Evolutionary conservation across 1,140 invertebrate species (phyloP).

Genomic region (Octopus bimaculoides): DNA sequence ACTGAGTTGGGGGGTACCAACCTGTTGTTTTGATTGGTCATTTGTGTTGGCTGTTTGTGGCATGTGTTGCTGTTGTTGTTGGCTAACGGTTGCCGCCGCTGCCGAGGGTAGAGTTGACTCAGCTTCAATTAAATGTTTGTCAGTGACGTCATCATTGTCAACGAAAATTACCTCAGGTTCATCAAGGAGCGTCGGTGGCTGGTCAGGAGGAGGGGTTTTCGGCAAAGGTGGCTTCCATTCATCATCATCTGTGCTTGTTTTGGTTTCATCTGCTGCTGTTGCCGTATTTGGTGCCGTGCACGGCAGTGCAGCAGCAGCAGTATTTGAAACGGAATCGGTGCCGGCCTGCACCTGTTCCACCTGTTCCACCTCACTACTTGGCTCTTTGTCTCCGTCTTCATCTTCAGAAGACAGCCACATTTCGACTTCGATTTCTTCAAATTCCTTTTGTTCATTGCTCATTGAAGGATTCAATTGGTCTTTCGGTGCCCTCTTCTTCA

Average conservation of each 20-base stretch:
- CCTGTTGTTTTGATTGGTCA: slow-evolving; percentile 6
- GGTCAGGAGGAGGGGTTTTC: slow-evolving; percentile 20
- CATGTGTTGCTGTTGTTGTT: background rate
- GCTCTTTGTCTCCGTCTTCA: slow-evolving; percentile 30
- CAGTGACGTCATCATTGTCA: slow-evolving; percentile 8
- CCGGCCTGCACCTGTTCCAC: slow-evolving; percentile 16
- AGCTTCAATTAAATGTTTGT: background rate
- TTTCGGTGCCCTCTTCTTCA: background rate
- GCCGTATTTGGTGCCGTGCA: slow-evolving; percentile 20
- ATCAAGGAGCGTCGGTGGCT: slow-evolving; percentile 14
- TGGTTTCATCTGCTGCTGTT: slow-evolving; percentile 18
- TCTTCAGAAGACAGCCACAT: slow-evolving; percentile 10
- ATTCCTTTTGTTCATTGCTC: background rate
- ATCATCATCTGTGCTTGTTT: slow-evolving; percentile 10
- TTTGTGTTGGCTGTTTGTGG: background rate
- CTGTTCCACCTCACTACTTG: slow-evolving; percentile 7
- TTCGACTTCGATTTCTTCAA: slow-evolving; percentile 8
- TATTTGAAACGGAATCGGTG: slow-evolving; percentile 24
- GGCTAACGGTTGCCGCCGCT: no score
- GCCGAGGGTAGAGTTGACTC: background rate
- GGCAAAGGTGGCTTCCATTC: slow-evolving; percentile 19
- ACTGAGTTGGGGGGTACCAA: background rate
- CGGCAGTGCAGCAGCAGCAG: slow-evolving; percentile 10
- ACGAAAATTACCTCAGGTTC: slow-evolving; percentile 18
- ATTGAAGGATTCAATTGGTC: no score